phyloP scores from a whole-genome alignment of 2,797 vertebrate genomes.

The Microctenopoma lineatum region DNA sequence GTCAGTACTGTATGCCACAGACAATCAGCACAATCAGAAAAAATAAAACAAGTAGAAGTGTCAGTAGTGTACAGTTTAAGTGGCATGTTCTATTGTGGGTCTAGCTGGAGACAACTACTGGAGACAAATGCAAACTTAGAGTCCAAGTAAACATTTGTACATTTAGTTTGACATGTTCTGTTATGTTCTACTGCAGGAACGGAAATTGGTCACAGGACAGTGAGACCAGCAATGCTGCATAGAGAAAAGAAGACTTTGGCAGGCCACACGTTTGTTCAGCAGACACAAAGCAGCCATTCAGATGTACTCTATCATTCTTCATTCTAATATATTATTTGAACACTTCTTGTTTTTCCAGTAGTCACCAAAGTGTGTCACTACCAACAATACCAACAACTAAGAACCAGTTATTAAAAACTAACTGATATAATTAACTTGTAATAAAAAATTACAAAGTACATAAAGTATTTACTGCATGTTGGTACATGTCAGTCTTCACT shows the following conservation, averaged over 20 bases:
- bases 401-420: slow-evolving; percentile 26
- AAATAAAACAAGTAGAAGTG: slow-evolving; percentile 15
- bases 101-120: slow-evolving; percentile 20
- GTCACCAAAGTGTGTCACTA: slow-evolving; percentile 31
- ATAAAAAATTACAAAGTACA: slow-evolving; percentile 30
- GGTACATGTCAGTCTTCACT: slow-evolving; percentile 39
- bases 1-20: slow-evolving; percentile 8
- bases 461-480: slow-evolving; percentile 31
- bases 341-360: slow-evolving; percentile 37
- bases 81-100: slow-evolving; percentile 19
- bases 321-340: slow-evolving; percentile 27
- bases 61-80: slow-evolving; percentile 29
- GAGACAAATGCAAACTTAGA: slow-evolving; percentile 33
- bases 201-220: slow-evolving; percentile 21
- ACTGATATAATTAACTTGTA: neutral
- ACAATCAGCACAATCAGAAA: slow-evolving; percentile 14
- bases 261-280: slow-evolving; percentile 40
- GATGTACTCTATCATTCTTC: slow-evolving; percentile 29
- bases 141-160: slow-evolving; percentile 21
- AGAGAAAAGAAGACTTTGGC: slow-evolving; percentile 60
- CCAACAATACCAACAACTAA: slow-evolving; percentile 28
- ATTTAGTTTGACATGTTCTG: slow-evolving; percentile 25
- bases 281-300: slow-evolving; percentile 24
- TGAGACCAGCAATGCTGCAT: slow-evolving; percentile 45
- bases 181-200: slow-evolving; percentile 14